phyloP scores from a whole-genome alignment of 1,140 invertebrate species.

The Nebria ingens region DNA sequence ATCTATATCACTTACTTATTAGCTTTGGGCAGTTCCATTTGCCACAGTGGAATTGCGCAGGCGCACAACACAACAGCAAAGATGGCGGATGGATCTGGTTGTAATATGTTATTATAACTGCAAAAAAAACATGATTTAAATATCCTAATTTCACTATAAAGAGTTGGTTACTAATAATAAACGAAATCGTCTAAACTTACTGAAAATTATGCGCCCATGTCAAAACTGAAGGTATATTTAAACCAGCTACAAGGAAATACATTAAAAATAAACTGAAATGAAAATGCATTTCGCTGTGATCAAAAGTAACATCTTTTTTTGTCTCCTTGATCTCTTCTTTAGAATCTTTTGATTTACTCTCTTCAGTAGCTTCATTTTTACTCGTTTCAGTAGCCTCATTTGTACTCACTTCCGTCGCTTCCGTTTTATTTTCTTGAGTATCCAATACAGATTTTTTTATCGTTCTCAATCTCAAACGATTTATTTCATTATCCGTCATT shows the following conservation, averaged over 20 bases:
- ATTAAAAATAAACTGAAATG: conserved; percentile 50
- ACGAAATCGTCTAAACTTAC: conserved; percentile 35
- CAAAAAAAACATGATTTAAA: conserved; percentile 23
- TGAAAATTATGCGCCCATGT: conserved; percentile 52
- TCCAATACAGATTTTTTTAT: conserved; percentile 6
- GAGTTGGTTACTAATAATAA: conserved; percentile 4
- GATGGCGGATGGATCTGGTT: conserved; percentile 40
- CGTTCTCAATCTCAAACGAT: conserved; percentile 11
- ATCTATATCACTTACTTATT: conserved; percentile 34
- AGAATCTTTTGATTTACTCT: background rate
- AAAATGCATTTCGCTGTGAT: conserved; percentile 40
- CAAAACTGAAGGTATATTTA: conserved; percentile 44
- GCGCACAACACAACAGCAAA: conserved; percentile 38
- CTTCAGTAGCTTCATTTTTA: background rate
- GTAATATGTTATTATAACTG: conserved; percentile 39
- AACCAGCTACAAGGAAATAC: conserved; percentile 39
- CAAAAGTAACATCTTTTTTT: background rate
- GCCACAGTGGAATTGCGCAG: conserved; percentile 40
- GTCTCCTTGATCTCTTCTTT: conserved; percentile 1
- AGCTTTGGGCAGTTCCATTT: conserved; percentile 38
- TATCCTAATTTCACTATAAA: conserved; percentile 3
- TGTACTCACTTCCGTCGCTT: background rate
- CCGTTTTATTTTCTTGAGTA: conserved; percentile 1
- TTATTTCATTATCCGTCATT: conserved; percentile 6
- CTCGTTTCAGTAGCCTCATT: conserved; percentile 5